Evolutionary conservation across 2,888 invertebrate genomes (phyloP).

Genomic region (Neocrepidodera transversa): DNA sequence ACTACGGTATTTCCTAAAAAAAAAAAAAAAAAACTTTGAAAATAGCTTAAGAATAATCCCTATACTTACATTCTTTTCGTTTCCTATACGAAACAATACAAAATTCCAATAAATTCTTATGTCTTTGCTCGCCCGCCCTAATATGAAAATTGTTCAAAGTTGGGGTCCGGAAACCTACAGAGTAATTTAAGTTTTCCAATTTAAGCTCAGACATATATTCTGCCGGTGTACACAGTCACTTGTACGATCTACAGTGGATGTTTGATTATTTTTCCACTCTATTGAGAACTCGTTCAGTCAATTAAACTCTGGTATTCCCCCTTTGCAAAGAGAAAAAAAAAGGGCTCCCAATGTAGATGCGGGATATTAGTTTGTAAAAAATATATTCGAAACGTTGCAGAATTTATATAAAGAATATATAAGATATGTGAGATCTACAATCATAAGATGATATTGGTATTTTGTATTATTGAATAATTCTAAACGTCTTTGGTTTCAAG

Average conservation of each 20-base stretch:
- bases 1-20: too few relatives aligned
- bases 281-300: slow-evolving; percentile 32
- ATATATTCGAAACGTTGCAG: slow-evolving; percentile 17
- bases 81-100: slow-evolving; percentile 14
- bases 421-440: too few relatives aligned
- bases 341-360: not conserved
- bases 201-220: slow-evolving; percentile 30
- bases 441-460: too few relatives aligned
- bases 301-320: slow-evolving; percentile 29
- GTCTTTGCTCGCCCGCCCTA: slow-evolving; percentile 5
- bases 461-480: too few relatives aligned
- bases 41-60: too few relatives aligned
- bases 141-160: slow-evolving; percentile 30
- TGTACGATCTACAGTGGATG: slow-evolving; percentile 23
- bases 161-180: slow-evolving; percentile 19
- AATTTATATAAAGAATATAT: too few relatives aligned
- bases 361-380: slow-evolving; percentile 3
- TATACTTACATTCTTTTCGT: not conserved
- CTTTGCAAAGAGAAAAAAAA: not conserved
- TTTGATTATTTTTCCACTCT: slow-evolving; percentile 37
- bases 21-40: too few relatives aligned
- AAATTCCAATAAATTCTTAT: slow-evolving; percentile 17
- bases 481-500: too few relatives aligned
- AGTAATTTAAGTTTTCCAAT: slow-evolving; percentile 39
- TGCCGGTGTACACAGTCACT: slow-evolving; percentile 16